Evolutionary conservation across 2,888 invertebrate genomes (phyloP).

Genomic region (Thereva nobilitata): DNA sequence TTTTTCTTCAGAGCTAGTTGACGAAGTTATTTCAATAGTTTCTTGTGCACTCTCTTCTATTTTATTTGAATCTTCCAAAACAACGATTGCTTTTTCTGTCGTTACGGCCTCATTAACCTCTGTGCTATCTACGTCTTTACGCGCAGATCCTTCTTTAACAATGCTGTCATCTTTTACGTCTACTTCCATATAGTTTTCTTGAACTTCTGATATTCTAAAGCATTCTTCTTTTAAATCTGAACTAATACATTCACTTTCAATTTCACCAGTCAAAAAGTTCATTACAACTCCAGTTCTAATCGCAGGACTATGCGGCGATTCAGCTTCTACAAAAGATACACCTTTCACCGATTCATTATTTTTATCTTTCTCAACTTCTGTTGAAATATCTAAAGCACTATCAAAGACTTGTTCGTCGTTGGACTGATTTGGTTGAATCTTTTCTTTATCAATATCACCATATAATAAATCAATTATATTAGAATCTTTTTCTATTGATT

Average conservation of each 20-base stretch:
- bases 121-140: not conserved
- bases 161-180: not conserved
- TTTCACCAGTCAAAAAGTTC: not conserved
- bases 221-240: not conserved
- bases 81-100: not conserved
- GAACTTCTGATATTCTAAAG: not conserved
- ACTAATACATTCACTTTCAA: not conserved
- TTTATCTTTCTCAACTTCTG: not conserved
- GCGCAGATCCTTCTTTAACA: too few relatives aligned
- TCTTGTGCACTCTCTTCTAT: not conserved
- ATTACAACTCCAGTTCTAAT: not conserved
- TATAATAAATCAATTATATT: slow-evolving; percentile 21
- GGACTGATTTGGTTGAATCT: not conserved
- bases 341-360: slow-evolving; percentile 12
- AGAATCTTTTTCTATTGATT: not conserved
- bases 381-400: not conserved
- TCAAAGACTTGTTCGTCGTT: not conserved
- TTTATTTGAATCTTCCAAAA: not conserved
- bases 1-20: too few relatives aligned
- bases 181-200: not conserved
- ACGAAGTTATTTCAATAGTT: not conserved
- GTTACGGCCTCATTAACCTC: not conserved
- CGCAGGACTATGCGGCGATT: not conserved
- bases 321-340: not conserved
- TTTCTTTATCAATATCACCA: slow-evolving; percentile 16